Base-by-base conservation (phyloP, 2,888 invertebrate genomes). In the Lycophotia porphyrea region DNA sequence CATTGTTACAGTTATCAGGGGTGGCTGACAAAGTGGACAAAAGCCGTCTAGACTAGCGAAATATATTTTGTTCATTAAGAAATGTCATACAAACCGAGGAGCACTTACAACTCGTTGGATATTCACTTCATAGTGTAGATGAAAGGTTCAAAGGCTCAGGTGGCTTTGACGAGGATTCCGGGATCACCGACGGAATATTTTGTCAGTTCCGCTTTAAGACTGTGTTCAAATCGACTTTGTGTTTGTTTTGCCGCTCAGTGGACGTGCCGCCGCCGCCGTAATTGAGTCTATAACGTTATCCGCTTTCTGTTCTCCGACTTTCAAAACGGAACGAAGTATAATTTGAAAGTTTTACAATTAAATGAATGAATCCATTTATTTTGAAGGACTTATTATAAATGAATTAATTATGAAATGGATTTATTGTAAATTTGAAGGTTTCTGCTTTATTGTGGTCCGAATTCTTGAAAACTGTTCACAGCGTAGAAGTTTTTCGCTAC, bases 161-260 rank as follows among this genome's bases (percentile, higher is more conserved):
- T 55, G 77, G 68, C 82, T 79, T 82, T 87, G 82, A 79, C 74
- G 67, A 55, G 34, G 64, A 76, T 74, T 76, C 63, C 58, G 70
- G 74, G 72, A 78, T 73, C 81, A 81, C 78, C 68, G 66, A 60
- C 76, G 70, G 79, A 74, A 84, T 79, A 86, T 86, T 85, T 85
- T 84, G 76, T 63, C 71, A 66, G 74, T 77, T 84, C 78, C 78
- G 81, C 64, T 73, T 67, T 71, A 75, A 70, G 84, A 75, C 60
- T 73, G 13, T 60, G 58, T 65, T 74, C 65, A 77, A 86, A 80
- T 86, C 71, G 86, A 86, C 77, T 84, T 86, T 83, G 71, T 63
- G 76, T 83, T 83, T 86, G 80, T 86, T 80, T 78, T 77, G 73
- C 47, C 65, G 69, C 27, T 70, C 61, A 76, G 72, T 77, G 58